Base-by-base conservation (phyloP, 2,888 invertebrate species). In the Campoplex capitator region DNA sequence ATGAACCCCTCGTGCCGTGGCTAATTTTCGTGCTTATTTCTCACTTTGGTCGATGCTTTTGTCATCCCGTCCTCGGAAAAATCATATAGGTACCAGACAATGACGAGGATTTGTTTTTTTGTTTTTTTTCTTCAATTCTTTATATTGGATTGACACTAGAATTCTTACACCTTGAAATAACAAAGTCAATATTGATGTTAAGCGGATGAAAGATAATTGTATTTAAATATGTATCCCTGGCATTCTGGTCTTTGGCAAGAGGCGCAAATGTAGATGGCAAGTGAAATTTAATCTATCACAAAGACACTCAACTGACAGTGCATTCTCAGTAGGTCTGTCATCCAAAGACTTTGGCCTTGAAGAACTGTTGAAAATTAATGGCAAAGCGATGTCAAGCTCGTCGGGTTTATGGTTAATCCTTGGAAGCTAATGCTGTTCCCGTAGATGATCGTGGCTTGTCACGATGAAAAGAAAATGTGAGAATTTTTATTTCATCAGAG, bases 361-460 rank as follows among this genome's bases (percentile, higher is more conserved):
- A 58, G 71, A 80, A 76, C 48, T n/a, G 73, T 81, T 28, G 77
- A 81, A 70, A 73, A 81, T 84, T 67, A 80, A 86, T 79, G n/a
- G 67, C 56, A 42, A 11, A 65, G 28, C 13, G 45, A 35, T 70
- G 28, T 54, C 77, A 65, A 82, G 67, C n/a, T 48, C 35, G 75
- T 32, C 45, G 11, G 76, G 67, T 65, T 48, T 77, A 32, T 13
- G 81, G 68, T 62, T 85, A 82, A 82, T 85, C 68, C 74, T 68
- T 4, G 67, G 48, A 35, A 77, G 58, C 76, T 45, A 45, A 45
- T 11, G 62, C 35, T 75, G 51, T 35, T 70, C 67, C 62, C 18
- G 56, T 65, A n/a, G 73, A 73, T 85, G 18, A 48, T 73, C 23
- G 68, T 23, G 74, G 67, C 35, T 77, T 77, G 28, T 65, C 35